A percentile compares a stretch with the other conserved stretches of the same genome.
phyloP scores from a whole-genome alignment of 2,888 invertebrate genomes.

The Drosophila leonis region DNA sequence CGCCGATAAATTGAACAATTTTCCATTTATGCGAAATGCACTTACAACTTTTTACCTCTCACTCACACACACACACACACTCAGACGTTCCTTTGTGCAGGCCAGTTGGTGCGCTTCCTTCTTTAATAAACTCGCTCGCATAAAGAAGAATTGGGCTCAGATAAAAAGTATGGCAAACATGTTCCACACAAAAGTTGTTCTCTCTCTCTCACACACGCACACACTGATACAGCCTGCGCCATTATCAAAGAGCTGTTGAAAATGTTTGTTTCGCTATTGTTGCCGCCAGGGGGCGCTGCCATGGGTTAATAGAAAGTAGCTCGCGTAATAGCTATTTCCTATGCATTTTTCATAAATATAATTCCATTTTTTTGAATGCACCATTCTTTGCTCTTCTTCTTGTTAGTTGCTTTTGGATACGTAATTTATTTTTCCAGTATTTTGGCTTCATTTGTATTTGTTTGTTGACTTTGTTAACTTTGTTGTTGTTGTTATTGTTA shows the following conservation, averaged over 20 bases:
- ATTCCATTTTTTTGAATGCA: conserved; percentile 31
- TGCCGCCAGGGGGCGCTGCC: conserved; percentile 1
- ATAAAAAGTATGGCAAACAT: conserved; percentile 56
- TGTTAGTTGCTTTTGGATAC: conserved; percentile 11
- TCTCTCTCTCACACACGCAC: not conserved
- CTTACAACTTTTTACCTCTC: conserved; percentile 49
- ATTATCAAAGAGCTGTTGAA: conserved; percentile 15
- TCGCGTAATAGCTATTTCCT: conserved; percentile 13
- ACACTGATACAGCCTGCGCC: conserved; percentile 1
- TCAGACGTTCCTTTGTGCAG: conserved; percentile 40
- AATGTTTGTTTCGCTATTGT: not conserved
- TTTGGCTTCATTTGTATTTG: conserved; percentile 56
- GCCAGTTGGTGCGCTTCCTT: conserved; percentile 42
- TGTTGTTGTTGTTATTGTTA: not conserved
- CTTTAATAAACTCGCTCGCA: conserved; percentile 53
- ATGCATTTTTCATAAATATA: conserved; percentile 38
- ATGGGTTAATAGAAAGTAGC: conserved; percentile 16
- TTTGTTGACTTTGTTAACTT: conserved; percentile 59
- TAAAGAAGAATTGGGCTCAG: conserved; percentile 46
- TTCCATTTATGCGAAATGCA: conserved; percentile 73
- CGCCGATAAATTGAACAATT: conserved; percentile 71
- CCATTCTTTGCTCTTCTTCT: conserved; percentile 1
- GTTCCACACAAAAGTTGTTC: conserved; percentile 53
- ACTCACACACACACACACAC: not conserved
- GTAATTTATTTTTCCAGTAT: conserved; percentile 49